These are phyloP conservation scores for Andrena camellia DNA, from an alignment of 2,888 invertebrate genomes.

Conservation along the genomic window DNA sequence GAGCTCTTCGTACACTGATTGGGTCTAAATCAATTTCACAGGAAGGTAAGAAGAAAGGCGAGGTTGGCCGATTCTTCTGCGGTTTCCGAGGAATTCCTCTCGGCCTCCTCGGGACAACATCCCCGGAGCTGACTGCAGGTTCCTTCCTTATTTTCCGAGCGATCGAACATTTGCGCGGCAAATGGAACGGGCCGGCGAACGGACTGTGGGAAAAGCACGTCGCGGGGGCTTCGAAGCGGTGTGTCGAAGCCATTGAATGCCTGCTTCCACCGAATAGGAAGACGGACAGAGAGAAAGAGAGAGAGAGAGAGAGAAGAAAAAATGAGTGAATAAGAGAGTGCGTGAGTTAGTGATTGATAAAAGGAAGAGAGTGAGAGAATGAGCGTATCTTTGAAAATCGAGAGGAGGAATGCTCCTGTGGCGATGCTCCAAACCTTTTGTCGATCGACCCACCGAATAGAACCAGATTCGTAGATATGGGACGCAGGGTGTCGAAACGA, in stretches of 20 bases:
- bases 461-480: not conserved
- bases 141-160: constrained; percentile 67
- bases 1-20: not conserved
- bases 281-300: constrained; percentile 11
- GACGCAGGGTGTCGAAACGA: not conserved
- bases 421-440: not conserved
- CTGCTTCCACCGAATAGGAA: not conserved
- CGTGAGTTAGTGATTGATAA: not conserved
- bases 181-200: constrained; percentile 57
- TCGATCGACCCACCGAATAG: not conserved
- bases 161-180: constrained; percentile 70
- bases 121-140: constrained; percentile 24
- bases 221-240: constrained; percentile 60
- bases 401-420: constrained; percentile 25
- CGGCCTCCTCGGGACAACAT: constrained; percentile 2
- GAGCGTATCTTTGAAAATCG: constrained; percentile 52
- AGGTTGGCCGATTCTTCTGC: constrained; percentile 14
- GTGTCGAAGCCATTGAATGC: constrained; percentile 70
- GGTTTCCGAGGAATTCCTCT: constrained; percentile 45
- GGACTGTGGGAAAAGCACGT: constrained; percentile 67
- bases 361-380: constrained; percentile 58
- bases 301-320: no score
- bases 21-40: constrained; percentile 57
- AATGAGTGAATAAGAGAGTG: constrained; percentile 18
- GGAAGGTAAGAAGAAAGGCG: constrained; percentile 6